These are phyloP conservation scores for Gobius niger DNA, from an alignment of 2,113 vertebrate genomes.

Conservation along the genomic window DNA sequence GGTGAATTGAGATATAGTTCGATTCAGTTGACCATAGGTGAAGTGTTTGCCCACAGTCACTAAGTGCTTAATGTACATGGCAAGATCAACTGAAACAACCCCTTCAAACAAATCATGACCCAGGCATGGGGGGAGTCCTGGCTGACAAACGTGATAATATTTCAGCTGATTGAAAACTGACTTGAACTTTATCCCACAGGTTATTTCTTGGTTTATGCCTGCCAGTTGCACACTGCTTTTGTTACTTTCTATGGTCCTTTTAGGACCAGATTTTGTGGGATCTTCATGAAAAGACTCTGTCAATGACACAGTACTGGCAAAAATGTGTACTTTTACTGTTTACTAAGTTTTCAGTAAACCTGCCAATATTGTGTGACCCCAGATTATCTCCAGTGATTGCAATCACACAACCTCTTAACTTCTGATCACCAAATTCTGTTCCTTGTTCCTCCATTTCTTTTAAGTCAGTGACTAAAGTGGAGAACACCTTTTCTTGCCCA, in stretches of 20 bases:
- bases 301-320: conserved; percentile 38
- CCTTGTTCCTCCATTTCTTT: conserved; percentile 21
- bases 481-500: conserved; percentile 23
- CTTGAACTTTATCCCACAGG: conserved; percentile 6
- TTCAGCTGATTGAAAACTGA: background rate
- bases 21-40: background rate
- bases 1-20: conserved; percentile 9
- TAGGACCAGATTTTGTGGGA: background rate
- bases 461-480: conserved; percentile 17
- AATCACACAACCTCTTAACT: background rate
- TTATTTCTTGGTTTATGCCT: background rate
- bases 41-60: conserved; percentile 5
- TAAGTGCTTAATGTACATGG: background rate
- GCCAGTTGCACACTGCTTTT: background rate
- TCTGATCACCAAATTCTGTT: conserved; percentile 3
- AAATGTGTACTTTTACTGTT: conserved; percentile 14
- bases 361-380: background rate
- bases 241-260: background rate
- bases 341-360: conserved; percentile 10
- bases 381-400: background rate
- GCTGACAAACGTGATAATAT: background rate
- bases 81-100: background rate
- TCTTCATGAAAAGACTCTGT: conserved; percentile 12
- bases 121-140: background rate
- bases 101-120: conserved; percentile 2